A percentile compares a stretch with the other conserved stretches of the same genome.
phyloP scores from a whole-genome alignment of 2,797 vertebrate species.

The Sebastes diaconus region DNA sequence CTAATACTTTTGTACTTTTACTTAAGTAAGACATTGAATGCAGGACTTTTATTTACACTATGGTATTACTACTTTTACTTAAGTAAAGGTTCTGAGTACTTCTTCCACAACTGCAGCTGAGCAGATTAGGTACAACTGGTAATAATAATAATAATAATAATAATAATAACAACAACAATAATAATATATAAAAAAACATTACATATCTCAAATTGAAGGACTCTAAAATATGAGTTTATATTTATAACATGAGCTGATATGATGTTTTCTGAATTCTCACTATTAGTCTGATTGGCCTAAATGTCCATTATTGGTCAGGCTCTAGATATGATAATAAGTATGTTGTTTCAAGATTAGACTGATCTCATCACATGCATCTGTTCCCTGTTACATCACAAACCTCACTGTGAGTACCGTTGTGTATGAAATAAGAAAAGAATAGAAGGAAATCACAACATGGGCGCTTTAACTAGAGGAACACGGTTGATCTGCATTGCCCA shows the following conservation, averaged over 20 bases:
- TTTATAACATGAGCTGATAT: not conserved
- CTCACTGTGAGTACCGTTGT: not conserved
- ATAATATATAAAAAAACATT: not conserved
- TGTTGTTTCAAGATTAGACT: not conserved
- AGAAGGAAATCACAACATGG: not conserved
- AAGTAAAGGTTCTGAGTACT: too few species aligned
- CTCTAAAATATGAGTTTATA: not conserved
- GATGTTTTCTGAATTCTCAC: too few species aligned
- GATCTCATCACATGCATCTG: not conserved
- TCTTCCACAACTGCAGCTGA: not conserved
- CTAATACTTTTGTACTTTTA: too few species aligned
- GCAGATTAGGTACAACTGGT: not conserved
- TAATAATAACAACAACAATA: too few species aligned
- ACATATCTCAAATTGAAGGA: too few species aligned
- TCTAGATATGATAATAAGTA: not conserved
- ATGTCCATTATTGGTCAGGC: not conserved
- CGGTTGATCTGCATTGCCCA: not conserved
- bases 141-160: not conserved
- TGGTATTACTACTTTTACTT: too few species aligned
- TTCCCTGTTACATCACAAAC: not conserved
- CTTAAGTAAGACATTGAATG: too few species aligned
- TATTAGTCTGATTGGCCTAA: not conserved
- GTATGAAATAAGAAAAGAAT: not conserved
- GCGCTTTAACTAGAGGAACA: not conserved
- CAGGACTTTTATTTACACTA: too few species aligned